Evolutionary conservation across 2,888 invertebrate genomes (phyloP).

Genomic region (Tryphoninae sp.): DNA sequence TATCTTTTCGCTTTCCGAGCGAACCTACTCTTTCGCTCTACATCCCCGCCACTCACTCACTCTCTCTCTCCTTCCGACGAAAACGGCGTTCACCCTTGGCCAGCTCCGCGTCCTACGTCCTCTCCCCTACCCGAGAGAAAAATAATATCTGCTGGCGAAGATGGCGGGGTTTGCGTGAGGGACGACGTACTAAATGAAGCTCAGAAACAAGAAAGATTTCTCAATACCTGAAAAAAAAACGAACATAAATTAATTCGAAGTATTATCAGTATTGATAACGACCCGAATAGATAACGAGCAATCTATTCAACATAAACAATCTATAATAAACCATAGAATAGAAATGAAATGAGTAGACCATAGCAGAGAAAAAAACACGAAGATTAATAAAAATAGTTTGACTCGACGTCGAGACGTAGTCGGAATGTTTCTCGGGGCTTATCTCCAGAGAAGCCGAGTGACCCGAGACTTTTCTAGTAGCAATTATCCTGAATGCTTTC

Average conservation of each 20-base stretch:
- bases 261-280: no score
- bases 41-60: conserved; percentile 12
- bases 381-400: neutral
- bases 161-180: conserved; percentile 47
- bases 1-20: conserved; percentile 51
- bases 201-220: neutral
- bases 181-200: conserved; percentile 2
- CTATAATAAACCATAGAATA: neutral
- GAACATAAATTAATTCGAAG: no score
- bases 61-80: conserved; percentile 14
- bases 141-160: conserved; percentile 75
- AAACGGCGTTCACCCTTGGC: conserved; percentile 37
- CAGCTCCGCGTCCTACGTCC: conserved; percentile 44
- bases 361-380: neutral
- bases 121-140: conserved; percentile 72
- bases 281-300: no score
- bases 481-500: conserved; percentile 72
- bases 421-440: neutral
- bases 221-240: neutral
- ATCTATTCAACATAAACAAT: no score
- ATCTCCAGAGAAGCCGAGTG: conserved; percentile 5
- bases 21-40: conserved; percentile 57
- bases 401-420: neutral
- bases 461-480: conserved; percentile 63
- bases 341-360: no score